Conservation (phyloP, 1,140 invertebrate genomes). For the Drosophila simulans region DNA sequence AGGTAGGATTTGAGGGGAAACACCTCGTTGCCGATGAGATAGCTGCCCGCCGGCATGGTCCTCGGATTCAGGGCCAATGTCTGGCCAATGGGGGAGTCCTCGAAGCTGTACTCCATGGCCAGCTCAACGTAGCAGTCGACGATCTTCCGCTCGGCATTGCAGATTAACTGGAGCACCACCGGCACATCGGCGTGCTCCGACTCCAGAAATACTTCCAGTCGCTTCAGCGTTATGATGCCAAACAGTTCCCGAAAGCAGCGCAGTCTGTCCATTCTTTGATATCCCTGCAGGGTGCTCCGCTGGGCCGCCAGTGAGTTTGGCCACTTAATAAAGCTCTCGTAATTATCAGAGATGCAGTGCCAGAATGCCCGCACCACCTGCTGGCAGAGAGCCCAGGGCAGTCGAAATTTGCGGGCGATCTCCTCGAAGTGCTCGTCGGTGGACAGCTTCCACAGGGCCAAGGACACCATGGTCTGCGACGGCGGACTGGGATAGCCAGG, state of each 20-base stretch:
- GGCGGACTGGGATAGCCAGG: slow-evolving; percentile 48
- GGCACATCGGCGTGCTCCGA: slow-evolving; percentile 74
- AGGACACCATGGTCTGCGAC: slow-evolving; percentile 65
- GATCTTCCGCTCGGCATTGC: slow-evolving; percentile 72
- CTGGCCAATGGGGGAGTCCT: slow-evolving; percentile 77
- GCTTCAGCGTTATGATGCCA: slow-evolving; percentile 68
- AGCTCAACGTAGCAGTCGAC: slow-evolving; percentile 81
- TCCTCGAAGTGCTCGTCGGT: slow-evolving; percentile 83
- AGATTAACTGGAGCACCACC: slow-evolving; percentile 75
- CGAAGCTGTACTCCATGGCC: slow-evolving; percentile 71
- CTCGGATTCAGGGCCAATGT: slow-evolving; percentile 67
- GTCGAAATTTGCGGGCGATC: slow-evolving; percentile 72
- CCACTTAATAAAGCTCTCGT: slow-evolving; percentile 80
- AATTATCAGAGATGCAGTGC: slow-evolving; percentile 76
- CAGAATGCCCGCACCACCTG: slow-evolving; percentile 75
- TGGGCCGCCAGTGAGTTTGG: slow-evolving; percentile 73
- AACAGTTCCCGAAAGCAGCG: slow-evolving; percentile 67
- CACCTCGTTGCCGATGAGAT: slow-evolving; percentile 67
- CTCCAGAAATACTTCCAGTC: slow-evolving; percentile 75
- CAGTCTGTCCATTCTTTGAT: slow-evolving; percentile 46
- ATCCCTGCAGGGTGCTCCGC: slow-evolving; percentile 55
- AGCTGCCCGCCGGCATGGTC: slow-evolving; percentile 70
- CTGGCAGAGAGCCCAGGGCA: slow-evolving; percentile 68
- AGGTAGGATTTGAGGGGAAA: slow-evolving; percentile 77
- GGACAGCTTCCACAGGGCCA: slow-evolving; percentile 77